Evolutionary conservation across 2,113 vertebrate genomes (phyloP), one percentile per base, ranked within the genome.

Genomic region (Toxostoma redivivum): DNA sequence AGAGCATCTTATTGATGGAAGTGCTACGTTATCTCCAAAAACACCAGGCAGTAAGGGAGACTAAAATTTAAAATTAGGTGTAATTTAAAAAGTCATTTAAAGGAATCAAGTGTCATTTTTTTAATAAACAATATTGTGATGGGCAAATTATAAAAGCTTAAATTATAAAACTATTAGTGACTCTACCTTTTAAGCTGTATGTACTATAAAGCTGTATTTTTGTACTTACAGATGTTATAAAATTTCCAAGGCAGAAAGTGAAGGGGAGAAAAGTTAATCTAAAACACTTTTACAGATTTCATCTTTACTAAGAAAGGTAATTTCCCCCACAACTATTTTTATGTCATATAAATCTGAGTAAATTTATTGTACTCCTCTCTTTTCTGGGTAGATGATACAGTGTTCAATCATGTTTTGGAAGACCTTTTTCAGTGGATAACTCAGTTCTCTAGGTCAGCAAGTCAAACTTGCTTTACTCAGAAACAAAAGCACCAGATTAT

Each of bases 181-280:
- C 86, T 93, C 58, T 94, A 84, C 30, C 77, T 93, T 83, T 96
- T 90, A 86, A 93, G 91, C 65, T 76, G 76, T 94, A 78, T 61
- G 88, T 88, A 93, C 61, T 96, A 95, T 94, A 96, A 96, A 96
- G 80, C 86, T 96, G 95, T 71, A 81, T 81, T 82, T 86, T 86
- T 74, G 69, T 96, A 95, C 88, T 96, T 94, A 96, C 62, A 95
- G 94, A 91, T 77, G 91, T 90, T 95, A 97, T 69, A 97, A 97
- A 94, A 90, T 86, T 93, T 97, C 64, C 65, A 89, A 92, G 82
- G 53, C 86, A 92, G 70, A 90, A 90, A 74, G 61, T 15, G 47
- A 87, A 81, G 42, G 35, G 20, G 58, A 35, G 3, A 10, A 74
- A 93, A 57, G 2, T 3, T 56, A 91, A 30, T 80, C 62, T 82